Percentiles rank a stretch among this genome's conserved stretches.
phyloP scores from a whole-genome alignment of 1,140 invertebrate genomes.

The Drosophila neocordata region DNA sequence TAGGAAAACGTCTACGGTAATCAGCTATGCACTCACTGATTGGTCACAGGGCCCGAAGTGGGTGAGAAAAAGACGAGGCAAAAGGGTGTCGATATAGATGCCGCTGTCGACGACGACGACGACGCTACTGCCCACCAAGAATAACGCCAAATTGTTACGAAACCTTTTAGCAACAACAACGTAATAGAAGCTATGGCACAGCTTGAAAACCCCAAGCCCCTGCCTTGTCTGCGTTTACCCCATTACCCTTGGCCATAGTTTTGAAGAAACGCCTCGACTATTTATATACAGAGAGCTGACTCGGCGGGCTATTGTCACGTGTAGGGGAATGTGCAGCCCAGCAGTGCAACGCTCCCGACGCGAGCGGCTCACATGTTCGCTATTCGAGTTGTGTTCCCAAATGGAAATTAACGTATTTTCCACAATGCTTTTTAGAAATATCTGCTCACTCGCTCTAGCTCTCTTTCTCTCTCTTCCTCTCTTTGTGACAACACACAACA shows the following conservation, averaged over 20 bases:
- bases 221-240: conserved; percentile 3
- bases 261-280: conserved; percentile 53
- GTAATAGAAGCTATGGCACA: conserved; percentile 29
- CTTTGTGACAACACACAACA: neutral
- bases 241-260: conserved; percentile 31
- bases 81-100: conserved; percentile 20
- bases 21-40: conserved; percentile 25
- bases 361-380: conserved; percentile 68
- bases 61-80: conserved; percentile 9
- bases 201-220: neutral
- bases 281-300: conserved; percentile 65
- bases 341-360: conserved; percentile 73
- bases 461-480: no score
- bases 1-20: conserved; percentile 27
- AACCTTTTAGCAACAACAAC: conserved; percentile 40
- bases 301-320: conserved; percentile 57
- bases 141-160: conserved; percentile 60
- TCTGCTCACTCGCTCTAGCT: neutral
- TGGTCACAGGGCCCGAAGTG: conserved; percentile 10
- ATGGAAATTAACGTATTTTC: conserved; percentile 67
- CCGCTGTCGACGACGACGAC: conserved; percentile 4
- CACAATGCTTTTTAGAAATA: conserved; percentile 37
- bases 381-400: conserved; percentile 62
- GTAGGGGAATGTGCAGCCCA: conserved; percentile 59
- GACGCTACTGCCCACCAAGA: neutral